Base-by-base conservation (phyloP, 1,140 invertebrate genomes). In the Brachionus koreanus region DNA sequence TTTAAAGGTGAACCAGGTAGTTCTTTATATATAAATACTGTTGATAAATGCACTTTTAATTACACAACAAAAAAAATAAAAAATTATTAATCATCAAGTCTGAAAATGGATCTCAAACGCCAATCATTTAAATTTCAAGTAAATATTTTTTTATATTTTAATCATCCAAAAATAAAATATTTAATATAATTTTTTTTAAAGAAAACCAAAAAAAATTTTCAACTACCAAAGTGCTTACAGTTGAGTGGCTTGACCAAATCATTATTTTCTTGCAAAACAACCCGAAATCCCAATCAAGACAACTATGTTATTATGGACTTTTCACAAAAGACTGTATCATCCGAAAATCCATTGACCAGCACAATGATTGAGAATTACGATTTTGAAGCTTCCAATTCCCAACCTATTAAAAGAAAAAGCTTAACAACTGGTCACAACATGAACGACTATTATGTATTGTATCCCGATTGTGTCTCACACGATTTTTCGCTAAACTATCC, bases 301-400 rank as follows among this genome's bases (percentile, higher is more conserved):
- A 49, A 74, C 19, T 74, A 74, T 74, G 69, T 74, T 1, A 74
- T 74, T 43, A 46, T 74, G 16, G 69, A 74, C 6, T 74, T 43
- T 16, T 9, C 5, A 46, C 43, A 74, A 10, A 74, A 74, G 23
- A 46, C 37, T 3, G 6, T 5, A 3, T 46, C 69, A 6, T 10
- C 37, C 5, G 42, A 46, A 5, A 12, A 23, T 16, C 69, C 69
- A 13, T n/a, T 43, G 3, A 74, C 69, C 0, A 74, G 69, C 12
- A 74, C 69, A 13, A 74, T 74, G 69, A 74, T 74, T 0, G 67
- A 39, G n/a, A 5, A 13, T 7, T 3, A 23, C 7, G 69, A 74
- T 49, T 25, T 2, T 29, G 29, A 29, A 29, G 1, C 39, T 42
- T 72, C 33, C 1, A 37, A 12, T 72, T 4, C 6, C 3, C 10